Percentiles rank a stretch among this genome's conserved stretches.
Conservation (phyloP, 2,113 vertebrate species). For the Orientallactaga bullata region DNA sequence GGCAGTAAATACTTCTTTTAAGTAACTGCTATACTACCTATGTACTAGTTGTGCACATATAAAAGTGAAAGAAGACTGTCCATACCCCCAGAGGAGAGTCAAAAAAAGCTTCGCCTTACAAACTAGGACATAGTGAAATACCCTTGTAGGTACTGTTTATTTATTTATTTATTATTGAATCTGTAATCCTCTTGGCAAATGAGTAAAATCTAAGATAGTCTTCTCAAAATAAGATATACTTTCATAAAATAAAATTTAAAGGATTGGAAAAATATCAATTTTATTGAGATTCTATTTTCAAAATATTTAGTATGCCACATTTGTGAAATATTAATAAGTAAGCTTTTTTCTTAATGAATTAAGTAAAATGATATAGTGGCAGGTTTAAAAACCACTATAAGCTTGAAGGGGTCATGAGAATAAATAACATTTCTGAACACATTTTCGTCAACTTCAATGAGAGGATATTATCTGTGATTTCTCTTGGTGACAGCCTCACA, state of each 20-base stretch:
- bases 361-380: constrained; percentile 8
- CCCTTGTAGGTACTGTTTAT: neutral
- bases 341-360: neutral
- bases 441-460: constrained; percentile 2
- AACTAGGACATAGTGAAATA: neutral
- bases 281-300: neutral
- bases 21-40: neutral
- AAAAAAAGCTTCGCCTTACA: neutral
- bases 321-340: constrained; percentile 29
- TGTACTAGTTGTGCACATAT: neutral
- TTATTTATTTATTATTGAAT: neutral
- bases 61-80: neutral
- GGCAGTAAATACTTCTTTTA: neutral
- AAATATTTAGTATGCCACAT: constrained; percentile 33
- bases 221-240: neutral
- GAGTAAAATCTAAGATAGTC: neutral
- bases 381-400: neutral
- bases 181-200: neutral
- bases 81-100: neutral
- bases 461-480: neutral
- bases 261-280: neutral
- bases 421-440: constrained; percentile 20
- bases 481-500: neutral
- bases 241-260: neutral
- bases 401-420: constrained; percentile 9